Evolutionary conservation across 2,797 vertebrate genomes (phyloP), one percentile per base, ranked within the genome.

Genomic region (Nothura maculosa): DNA sequence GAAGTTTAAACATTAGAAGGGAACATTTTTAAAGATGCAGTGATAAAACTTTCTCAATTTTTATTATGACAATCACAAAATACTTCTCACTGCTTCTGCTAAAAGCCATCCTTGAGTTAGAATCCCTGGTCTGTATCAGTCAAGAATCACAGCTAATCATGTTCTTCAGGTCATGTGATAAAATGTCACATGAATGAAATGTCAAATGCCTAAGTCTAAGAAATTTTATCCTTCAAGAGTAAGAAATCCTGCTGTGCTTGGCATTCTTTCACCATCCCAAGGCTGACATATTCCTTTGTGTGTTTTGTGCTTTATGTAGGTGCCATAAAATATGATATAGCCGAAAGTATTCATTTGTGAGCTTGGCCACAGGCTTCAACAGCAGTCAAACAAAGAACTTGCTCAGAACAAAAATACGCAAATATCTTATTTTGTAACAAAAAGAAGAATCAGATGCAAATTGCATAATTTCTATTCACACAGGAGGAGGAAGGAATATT

Each of bases 401-500:
- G 5, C 58, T 93, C 86, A 81, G 54, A 84, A 83, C 14, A 86
- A 76, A 95, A 76, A 74, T 38, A 89, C 18, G 9, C 43, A 24
- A 42, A 48, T 45, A 43, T 40, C 54, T 77, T 81, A 43, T 61
- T 86, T 86, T 58, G 47, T 88, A 61, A 76, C 87, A 89, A 91
- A 62, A 83, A 77, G 61, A 73, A 45, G 30, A 30, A 85, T 16
- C 42, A 62, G 90, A 92, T 94, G 57, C 69, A 93, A 93, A 90
- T 85, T 58, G 13, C 47, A 66, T 89, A 86, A 93, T 91, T 94
- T 6, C 4, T 92, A 63, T 95, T 94, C 70, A 87, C 32, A 82
- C 91, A 90, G 77, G 58, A 34, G 22, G 69, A 57, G 10, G 15
- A 38, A 61, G 79, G 50, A 40, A 40, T 88, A 77, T 89, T 81